Evolutionary conservation across 1,140 invertebrate genomes (phyloP).

Genomic region (Calephelis virginiensis): DNA sequence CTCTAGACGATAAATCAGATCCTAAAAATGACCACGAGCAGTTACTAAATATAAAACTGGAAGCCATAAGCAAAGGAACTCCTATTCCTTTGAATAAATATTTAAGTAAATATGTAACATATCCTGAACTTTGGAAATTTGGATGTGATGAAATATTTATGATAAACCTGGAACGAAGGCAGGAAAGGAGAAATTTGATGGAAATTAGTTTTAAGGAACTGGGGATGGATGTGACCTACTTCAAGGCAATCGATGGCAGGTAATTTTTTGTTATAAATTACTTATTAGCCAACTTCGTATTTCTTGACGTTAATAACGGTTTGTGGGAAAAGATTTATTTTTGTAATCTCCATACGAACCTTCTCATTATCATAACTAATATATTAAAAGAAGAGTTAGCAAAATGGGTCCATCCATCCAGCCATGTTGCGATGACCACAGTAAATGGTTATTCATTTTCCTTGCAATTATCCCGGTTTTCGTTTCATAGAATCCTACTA

Average conservation of each 20-base stretch:
- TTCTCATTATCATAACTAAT: no score
- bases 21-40: slow-evolving; percentile 85
- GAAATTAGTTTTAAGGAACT: slow-evolving; percentile 86
- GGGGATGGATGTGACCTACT: slow-evolving; percentile 85
- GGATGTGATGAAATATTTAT: slow-evolving; percentile 91
- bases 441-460: no score
- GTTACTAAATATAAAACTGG: slow-evolving; percentile 87
- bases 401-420: no score
- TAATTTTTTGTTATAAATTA: slow-evolving; percentile 60
- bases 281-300: slow-evolving; percentile 22
- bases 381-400: no score
- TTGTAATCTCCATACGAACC: no score
- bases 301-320: no score
- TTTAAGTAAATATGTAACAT: slow-evolving; percentile 72
- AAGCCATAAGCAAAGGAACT: slow-evolving; percentile 49
- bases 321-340: no score
- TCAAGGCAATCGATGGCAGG: slow-evolving; percentile 95
- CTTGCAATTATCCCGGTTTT: no score
- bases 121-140: slow-evolving; percentile 80
- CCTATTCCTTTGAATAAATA: slow-evolving; percentile 59
- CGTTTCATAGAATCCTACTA: no score
- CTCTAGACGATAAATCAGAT: slow-evolving; percentile 82
- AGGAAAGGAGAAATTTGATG: slow-evolving; percentile 90
- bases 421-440: no score
- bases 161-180: slow-evolving; percentile 92